A percentile compares a stretch with the other conserved stretches of the same genome.
Conservation (phyloP, 2,113 vertebrate genomes). For the Castor canadensis region DNA sequence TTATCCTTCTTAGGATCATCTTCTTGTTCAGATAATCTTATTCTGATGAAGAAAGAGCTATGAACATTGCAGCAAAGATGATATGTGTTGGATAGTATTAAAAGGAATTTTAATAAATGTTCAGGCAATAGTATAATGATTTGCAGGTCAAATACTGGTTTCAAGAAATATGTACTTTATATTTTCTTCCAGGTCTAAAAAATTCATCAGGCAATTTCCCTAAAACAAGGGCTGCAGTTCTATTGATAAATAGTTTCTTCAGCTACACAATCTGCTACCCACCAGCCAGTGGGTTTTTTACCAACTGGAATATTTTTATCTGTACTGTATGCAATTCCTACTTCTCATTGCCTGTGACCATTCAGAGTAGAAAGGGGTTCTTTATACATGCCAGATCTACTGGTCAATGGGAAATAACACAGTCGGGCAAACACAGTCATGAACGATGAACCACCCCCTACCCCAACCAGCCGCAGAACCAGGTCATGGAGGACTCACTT, state of each 20-base stretch:
- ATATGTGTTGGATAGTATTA: slow-evolving; percentile 56
- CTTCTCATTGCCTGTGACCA: slow-evolving; percentile 47
- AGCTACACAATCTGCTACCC: slow-evolving; percentile 27
- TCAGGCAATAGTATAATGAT: slow-evolving; percentile 39
- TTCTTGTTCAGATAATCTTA: slow-evolving; percentile 62
- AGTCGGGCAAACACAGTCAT: background rate
- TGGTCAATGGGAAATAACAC: background rate
- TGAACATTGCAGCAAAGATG: slow-evolving; percentile 46
- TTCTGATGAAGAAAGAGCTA: slow-evolving; percentile 45
- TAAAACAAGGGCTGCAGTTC: slow-evolving; percentile 66
- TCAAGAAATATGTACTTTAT: slow-evolving; percentile 50
- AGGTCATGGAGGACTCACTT: background rate
- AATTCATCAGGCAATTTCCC: slow-evolving; percentile 54
- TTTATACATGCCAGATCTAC: background rate
- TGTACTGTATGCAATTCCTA: slow-evolving; percentile 56
- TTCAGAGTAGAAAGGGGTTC: slow-evolving; percentile 16
- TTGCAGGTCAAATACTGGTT: slow-evolving; percentile 68
- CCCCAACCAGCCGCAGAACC: background rate
- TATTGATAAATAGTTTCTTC: slow-evolving; percentile 47
- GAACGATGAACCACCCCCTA: background rate
- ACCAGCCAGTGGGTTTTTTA: slow-evolving; percentile 25
- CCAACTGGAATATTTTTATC: slow-evolving; percentile 58
- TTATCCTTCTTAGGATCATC: slow-evolving; percentile 47
- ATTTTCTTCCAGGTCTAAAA: slow-evolving; percentile 69
- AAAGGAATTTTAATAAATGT: slow-evolving; percentile 31